Conservation (phyloP, 2,797 vertebrate genomes). For the Sphenopsis melanotis region DNA sequence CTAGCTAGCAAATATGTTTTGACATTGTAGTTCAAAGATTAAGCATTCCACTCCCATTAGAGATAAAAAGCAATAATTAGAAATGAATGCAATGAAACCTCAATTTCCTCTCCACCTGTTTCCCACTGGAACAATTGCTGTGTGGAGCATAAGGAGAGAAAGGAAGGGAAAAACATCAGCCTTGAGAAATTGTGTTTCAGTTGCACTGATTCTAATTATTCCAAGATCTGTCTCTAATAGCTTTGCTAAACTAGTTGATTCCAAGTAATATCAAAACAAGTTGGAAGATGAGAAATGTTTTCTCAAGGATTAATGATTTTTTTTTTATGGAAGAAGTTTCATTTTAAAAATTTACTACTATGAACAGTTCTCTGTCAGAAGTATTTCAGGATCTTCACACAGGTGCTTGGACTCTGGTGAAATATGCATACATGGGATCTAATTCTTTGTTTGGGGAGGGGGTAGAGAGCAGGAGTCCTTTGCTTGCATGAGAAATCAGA, state of each 20-base stretch:
- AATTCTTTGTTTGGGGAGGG: too few relatives aligned
- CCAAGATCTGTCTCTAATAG: neutral
- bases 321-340: too few relatives aligned
- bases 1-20: neutral
- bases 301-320: neutral
- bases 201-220: neutral
- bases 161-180: neutral
- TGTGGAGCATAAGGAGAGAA: neutral
- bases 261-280: neutral
- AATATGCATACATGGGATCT: accelerated
- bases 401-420: neutral
- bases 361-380: neutral
- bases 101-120: neutral
- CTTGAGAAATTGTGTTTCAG: neutral
- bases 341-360: neutral
- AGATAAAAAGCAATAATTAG: slow-evolving; percentile 6
- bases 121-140: neutral
- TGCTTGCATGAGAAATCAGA: neutral
- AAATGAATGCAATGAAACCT: slow-evolving; percentile 3
- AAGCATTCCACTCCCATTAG: neutral
- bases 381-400: neutral
- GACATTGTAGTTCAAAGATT: neutral
- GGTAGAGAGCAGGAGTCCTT: neutral
- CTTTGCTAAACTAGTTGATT: neutral
- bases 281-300: neutral